Base-by-base conservation (phyloP, 2,113 vertebrate species). In the Pandion haliaetus region DNA sequence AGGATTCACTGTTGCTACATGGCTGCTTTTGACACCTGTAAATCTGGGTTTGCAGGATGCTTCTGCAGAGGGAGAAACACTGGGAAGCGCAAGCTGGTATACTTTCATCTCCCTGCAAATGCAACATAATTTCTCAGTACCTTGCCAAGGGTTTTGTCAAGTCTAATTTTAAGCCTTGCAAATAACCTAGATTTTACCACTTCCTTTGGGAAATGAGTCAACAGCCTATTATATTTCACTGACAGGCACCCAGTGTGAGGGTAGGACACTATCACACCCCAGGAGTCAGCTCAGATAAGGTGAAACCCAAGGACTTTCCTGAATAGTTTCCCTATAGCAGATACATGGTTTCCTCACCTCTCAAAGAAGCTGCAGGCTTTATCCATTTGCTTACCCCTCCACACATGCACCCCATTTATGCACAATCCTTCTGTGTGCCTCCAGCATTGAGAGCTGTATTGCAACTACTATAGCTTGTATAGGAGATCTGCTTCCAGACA, bases 81-180 rank as follows among this genome's bases (percentile, higher is more conserved):
- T 57, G n/a, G 54, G 52, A 90, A 92, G 59, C 55, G 42, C 21
- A 55, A 77, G n/a, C 40, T 95, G 86, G 90, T 77, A 4, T 14
- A 23, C 24, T 79, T 91, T 82, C 82, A 84, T 26, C n/a, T 71
- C 67, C 50, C 72, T 34, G 38, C 45, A 77, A 86, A 47, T 12
- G 42, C 45, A 86, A 70, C 42, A 34, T 73, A 62, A 90, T 90
- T 95, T 82, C 79, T 92, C 55, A 44, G 25, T 69, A 55, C 57
- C 73, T 82, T 90, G 91, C 88, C 97, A 94, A 95, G 76, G 40
- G 17, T 88, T 93, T 92, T 91, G 90, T 95, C 88, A 95, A 91
- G 65, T 57, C 58, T 79, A 91, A 92, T 96, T 93, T 94, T 84
- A 95, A 95, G 73, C 40, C 77, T 82, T 67, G 57, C 61, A 97